Percentiles rank a stretch among this genome's conserved stretches.
Conservation (phyloP, 2,888 invertebrate species). For the Xylota sylvarum region DNA sequence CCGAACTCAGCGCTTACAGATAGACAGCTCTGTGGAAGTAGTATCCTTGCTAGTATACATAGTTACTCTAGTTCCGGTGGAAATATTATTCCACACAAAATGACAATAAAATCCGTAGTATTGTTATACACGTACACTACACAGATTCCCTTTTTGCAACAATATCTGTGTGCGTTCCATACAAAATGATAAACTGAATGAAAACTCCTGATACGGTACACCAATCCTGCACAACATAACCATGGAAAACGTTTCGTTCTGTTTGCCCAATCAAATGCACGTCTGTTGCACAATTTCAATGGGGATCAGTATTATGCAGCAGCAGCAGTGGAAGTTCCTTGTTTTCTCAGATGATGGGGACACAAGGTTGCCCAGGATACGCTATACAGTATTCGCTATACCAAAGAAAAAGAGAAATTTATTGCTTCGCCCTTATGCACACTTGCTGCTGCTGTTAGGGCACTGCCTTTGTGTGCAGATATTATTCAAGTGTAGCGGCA, state of each 20-base stretch:
- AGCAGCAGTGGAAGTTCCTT: not conserved
- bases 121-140: not conserved
- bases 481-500: not conserved
- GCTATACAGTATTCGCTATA: too few relatives aligned
- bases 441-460: not conserved
- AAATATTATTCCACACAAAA: not conserved
- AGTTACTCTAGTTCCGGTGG: not conserved
- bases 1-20: not conserved
- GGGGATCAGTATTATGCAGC: not conserved
- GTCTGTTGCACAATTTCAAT: slow-evolving; percentile 21
- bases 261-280: slow-evolving; percentile 9
- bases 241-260: not conserved
- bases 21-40: too few relatives aligned
- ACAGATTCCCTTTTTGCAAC: not conserved
- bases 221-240: not conserved
- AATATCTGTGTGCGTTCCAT: not conserved
- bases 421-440: not conserved
- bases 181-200: not conserved
- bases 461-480: slow-evolving; percentile 1
- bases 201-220: not conserved
- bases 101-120: not conserved
- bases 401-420: slow-evolving; percentile 1
- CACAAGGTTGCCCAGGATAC: not conserved
- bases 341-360: not conserved
- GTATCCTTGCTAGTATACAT: not conserved